Base-by-base conservation (phyloP, 1,140 invertebrate genomes). In the Heliconius hermathena region DNA sequence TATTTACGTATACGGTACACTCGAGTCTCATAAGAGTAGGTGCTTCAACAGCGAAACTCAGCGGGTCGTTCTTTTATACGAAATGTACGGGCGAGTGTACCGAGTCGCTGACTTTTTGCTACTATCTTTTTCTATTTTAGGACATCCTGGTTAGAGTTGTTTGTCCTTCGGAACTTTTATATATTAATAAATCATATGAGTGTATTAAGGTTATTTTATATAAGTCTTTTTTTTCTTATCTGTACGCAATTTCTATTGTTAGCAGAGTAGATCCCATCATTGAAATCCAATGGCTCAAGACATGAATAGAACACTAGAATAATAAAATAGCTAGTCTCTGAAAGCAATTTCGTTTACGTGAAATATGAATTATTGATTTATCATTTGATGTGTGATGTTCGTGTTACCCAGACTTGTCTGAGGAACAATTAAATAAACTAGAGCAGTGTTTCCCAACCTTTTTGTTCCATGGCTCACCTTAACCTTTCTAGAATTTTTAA, bases 31-130 rank as follows among this genome's bases (percentile, higher is more conserved):
- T 57, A 66, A 29, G 57, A 66, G 57, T 26, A 16, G 57, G 22
- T 26, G 22, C 57, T 66, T 66, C 57, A 60, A 60, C 54, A 66
- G 57, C 3, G 54, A 29, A 66, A 66, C 22, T 66, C n/a, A 26
- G 22, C 26, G 57, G 57, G 22, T 66, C 57, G 60, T 66, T 66
- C 60, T 66, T 26, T 26, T 66, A 66, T 26, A 66, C 60, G 60
- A 57, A 57, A 57, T 22, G n/a, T 57, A 57, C 60, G n/a, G 13
- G 60, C n/a, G 60, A 26, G 60, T 26, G 60, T 29, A 26, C 22
- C 22, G 9, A 66, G 57, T 66, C 22, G 57, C 9, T 26, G 22
- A 66, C 57, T 22, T 57, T 57, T 57, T 57, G 8, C 54, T n/a
- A 57, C 54, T 22, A 57, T 9, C n/a, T 2, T 22, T 52, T 26